Base-by-base conservation (phyloP, 2,888 invertebrate genomes). In the Cephonodes hylas region DNA sequence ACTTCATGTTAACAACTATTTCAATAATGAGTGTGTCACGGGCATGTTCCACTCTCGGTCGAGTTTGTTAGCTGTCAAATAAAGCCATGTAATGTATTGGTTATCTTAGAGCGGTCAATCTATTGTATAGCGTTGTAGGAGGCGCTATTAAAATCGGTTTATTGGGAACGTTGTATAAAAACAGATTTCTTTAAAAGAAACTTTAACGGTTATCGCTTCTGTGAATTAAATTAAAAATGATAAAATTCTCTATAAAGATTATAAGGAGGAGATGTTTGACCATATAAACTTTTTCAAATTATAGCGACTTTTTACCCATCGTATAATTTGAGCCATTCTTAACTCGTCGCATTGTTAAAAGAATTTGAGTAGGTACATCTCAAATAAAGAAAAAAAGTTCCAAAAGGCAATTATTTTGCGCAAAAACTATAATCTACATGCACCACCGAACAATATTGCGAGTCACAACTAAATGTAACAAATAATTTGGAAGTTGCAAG, bases 401-500 rank as follows among this genome's bases (percentile, higher is more conserved):
- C 27, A 53, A 31, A 10, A 27, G 25, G 46, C n/a, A 53, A 31
- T 25, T 42, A 42, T 25, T 58, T 58, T 18, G 3, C 23, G 38
- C 22, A 3, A 18, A 20, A 60, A 23, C 60, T 48, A 60, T 48
- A 23, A 60, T 23, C 3, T 13, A 45, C 8, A 20, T 58, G 57
- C 57, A 58, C 22, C 13, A 48, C 22, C 22, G 46, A 1, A 38
- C 15, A 48, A 38, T 48, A 59, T 59, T 45, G 22, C 34, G 38
- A 48, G 38, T 38, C 60, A 34, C 31, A 38, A 60, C 46, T 60
- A 69, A 73, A 68, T 63, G 66, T 74, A 72, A 73, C 69, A 74
- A 73, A 79, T 78, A 77, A 76, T 76, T 77, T 72, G 69, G 62
- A 78, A 79, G 74, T 78, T 76, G 73, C 66, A 72, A 71, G 31